These are phyloP conservation scores for Lumbricus terrestris DNA, from an alignment of 2,888 invertebrate genomes.

Conservation along the genomic window DNA sequence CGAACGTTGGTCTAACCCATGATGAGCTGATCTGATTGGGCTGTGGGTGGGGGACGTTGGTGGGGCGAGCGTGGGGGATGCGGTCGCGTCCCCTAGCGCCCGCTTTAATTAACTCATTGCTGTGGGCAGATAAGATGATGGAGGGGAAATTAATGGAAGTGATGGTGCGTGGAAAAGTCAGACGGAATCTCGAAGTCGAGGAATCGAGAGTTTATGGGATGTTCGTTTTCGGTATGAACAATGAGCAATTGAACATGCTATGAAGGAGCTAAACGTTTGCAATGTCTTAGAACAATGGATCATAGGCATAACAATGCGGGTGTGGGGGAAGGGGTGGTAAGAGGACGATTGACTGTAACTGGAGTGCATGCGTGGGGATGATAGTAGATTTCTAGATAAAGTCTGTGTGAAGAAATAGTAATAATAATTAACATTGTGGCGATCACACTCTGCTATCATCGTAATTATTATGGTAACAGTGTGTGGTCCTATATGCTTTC, in stretches of 20 bases:
- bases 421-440: too few relatives aligned
- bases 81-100: background rate
- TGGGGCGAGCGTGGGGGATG: background rate
- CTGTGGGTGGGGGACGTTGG: too few relatives aligned
- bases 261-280: background rate
- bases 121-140: background rate
- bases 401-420: too few relatives aligned
- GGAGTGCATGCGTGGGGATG: too few relatives aligned
- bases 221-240: background rate
- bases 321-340: too few relatives aligned
- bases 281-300: background rate
- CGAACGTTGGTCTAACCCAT: background rate
- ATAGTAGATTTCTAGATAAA: too few relatives aligned
- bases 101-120: background rate
- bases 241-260: too few relatives aligned
- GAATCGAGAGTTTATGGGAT: background rate
- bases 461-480: too few relatives aligned
- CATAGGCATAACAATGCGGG: background rate
- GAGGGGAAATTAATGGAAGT: slow-evolving; percentile 3
- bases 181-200: background rate
- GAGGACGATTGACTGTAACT: background rate
- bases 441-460: too few relatives aligned
- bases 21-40: background rate
- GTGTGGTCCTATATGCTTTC: too few relatives aligned
- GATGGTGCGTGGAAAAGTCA: background rate